Base-by-base conservation (phyloP, 2,888 invertebrate species). In the Alviniconcha strummeri region DNA sequence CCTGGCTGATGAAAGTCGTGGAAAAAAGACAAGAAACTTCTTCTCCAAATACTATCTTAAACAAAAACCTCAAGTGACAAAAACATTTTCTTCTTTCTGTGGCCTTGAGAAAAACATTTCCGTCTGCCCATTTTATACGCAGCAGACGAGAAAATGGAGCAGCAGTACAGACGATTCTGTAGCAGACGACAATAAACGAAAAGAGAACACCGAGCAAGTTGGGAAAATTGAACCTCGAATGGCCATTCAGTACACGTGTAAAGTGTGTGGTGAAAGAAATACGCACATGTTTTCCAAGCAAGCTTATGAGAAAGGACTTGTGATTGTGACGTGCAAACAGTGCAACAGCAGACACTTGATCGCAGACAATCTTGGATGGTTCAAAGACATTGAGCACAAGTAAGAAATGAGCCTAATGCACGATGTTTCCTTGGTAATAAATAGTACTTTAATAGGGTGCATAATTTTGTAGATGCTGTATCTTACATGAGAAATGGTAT, bases 291-390 rank as follows among this genome's bases (percentile, higher is more conserved):
- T 99, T 86, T 96, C 98, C 0, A 97, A 97, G 94, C 91, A 95
- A 36, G 97, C 97, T 0, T 98, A 99, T 92, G 95, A 96, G 82
- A 96, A 96, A 91, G 98, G 99, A 17, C 96, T 99, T 15, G 98
- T 99, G 0, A 97, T 99, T 88, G 97, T 98, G 0, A 96, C 95
- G 82, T 99, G 99, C 93, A 96, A 96, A 82, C 97, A 97, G 0
- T 99, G 99, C 92, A 94, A 95, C 77, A 98, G 97, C 92, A 96
- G 97, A 93, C 99, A 99, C 94, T 95, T 99, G 55, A 98, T 99
- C 88, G 99, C 99, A 0, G 99, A 99, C 93, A 98, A 99, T 94
- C 95, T 99, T 1, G 97, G 97, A 87, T 99, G 99, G 99, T 99
- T 99, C 93, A 95, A 96, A 0, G 96, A 97, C 91, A 94, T 96